Conservation (phyloP, 2,888 invertebrate species). For the Parelbella ahira region DNA sequence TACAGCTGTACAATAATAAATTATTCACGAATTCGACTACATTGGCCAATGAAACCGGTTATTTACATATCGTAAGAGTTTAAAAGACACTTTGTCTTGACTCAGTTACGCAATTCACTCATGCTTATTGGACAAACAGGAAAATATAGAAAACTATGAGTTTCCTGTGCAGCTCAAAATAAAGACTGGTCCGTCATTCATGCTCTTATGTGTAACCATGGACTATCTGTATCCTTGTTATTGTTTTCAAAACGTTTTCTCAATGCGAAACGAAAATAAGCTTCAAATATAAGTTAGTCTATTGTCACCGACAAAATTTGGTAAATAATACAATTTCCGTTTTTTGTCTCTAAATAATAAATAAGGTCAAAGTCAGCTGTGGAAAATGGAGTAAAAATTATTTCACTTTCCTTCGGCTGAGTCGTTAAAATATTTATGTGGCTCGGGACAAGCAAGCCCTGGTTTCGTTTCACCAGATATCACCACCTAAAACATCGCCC, state of each 20-base stretch:
- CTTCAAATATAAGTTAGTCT: background rate
- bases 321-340: no score
- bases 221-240: background rate
- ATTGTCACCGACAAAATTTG: no score
- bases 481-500: constrained; percentile 40
- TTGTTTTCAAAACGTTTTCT: no score
- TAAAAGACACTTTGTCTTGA: constrained; percentile 30
- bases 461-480: constrained; percentile 23
- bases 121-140: constrained; percentile 37
- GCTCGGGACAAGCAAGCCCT: constrained; percentile 23
- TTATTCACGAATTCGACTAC: constrained; percentile 18
- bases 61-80: constrained; percentile 31
- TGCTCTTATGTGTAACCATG: constrained; percentile 1
- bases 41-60: constrained; percentile 33
- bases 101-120: constrained; percentile 29
- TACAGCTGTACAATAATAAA: no score
- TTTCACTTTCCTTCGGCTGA: constrained; percentile 1
- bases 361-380: constrained; percentile 25
- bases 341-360: constrained; percentile 3
- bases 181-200: constrained; percentile 31
- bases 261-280: no score
- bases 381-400: background rate
- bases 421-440: no score
- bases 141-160: constrained; percentile 30
- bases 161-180: constrained; percentile 24